Conservation (phyloP, 2,888 invertebrate genomes). For the Acleris holmiana region DNA sequence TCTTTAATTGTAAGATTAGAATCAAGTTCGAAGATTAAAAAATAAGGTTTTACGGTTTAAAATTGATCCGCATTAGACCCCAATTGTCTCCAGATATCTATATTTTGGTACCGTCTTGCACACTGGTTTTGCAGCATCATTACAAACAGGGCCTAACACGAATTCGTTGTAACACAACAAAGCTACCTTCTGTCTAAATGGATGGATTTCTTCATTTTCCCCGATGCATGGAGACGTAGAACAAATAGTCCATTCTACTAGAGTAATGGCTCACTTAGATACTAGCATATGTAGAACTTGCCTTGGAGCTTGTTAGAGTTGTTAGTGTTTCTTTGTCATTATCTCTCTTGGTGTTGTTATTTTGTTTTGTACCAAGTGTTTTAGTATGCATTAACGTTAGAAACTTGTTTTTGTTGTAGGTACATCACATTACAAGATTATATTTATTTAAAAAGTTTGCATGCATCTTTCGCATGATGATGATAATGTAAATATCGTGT, state of each 20-base stretch:
- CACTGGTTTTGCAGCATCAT: not conserved
- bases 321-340: slow-evolving; percentile 46
- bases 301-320: slow-evolving; percentile 42
- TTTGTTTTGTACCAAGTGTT: slow-evolving; percentile 7
- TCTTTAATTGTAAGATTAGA: too few species aligned
- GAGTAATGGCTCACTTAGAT: slow-evolving; percentile 55
- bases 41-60: too few species aligned
- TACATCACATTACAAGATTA: too few species aligned
- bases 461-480: too few species aligned
- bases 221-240: slow-evolving; percentile 48
- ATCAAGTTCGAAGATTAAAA: too few species aligned
- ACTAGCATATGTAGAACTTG: slow-evolving; percentile 45
- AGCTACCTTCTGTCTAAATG: slow-evolving; percentile 40
- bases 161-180: slow-evolving; percentile 29
- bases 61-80: too few species aligned
- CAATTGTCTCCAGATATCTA: too few species aligned
- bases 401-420: too few species aligned
- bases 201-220: slow-evolving; percentile 47
- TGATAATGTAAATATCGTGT: too few species aligned
- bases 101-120: too few species aligned
- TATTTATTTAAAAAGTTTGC: too few species aligned
- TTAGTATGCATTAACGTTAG: not conserved
- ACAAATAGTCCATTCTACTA: slow-evolving; percentile 53
- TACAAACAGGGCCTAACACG: slow-evolving; percentile 11
- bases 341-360: slow-evolving; percentile 34